phyloP scores from a whole-genome alignment of 2,888 invertebrate genomes.

The Furcula furcula region DNA sequence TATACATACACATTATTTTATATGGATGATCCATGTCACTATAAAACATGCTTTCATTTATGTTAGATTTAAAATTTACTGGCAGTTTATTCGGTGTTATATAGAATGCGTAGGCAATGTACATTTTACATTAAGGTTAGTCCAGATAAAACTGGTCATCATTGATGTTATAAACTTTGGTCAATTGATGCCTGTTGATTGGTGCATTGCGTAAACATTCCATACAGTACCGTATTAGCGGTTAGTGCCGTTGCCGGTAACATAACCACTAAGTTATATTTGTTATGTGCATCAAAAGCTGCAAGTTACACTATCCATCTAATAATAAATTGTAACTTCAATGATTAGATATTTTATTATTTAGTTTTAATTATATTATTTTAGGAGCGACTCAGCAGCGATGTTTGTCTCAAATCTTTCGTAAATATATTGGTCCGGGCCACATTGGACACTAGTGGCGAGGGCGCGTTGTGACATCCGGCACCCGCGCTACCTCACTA shows the following conservation, averaged over 20 bases:
- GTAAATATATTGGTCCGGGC: slow-evolving; percentile 28
- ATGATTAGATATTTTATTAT: slow-evolving; percentile 57
- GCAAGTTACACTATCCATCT: slow-evolving; percentile 16
- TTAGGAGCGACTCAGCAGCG: slow-evolving; percentile 53
- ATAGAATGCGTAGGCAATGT: no score
- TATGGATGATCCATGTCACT: background rate
- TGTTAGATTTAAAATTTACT: no score
- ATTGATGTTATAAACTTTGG: no score
- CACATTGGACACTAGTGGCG: slow-evolving; percentile 17
- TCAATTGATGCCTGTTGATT: no score
- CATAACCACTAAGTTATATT: slow-evolving; percentile 26
- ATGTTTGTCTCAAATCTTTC: slow-evolving; percentile 48
- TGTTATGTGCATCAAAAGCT: slow-evolving; percentile 21
- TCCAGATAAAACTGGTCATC: no score
- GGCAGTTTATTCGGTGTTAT: no score
- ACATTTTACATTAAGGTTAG: no score
- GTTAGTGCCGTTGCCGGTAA: no score
- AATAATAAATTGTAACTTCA: slow-evolving; percentile 35
- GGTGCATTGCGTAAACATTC: no score
- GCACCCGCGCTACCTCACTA: slow-evolving; percentile 16
- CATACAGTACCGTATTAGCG: no score
- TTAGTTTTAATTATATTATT: slow-evolving; percentile 57
- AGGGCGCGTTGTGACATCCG: slow-evolving; percentile 3
- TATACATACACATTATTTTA: no score
- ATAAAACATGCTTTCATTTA: no score